A percentile compares a stretch with the other conserved stretches of the same genome.
Evolutionary conservation across 2,113 vertebrate genomes (phyloP).

Genomic region (Cairina moschata): DNA sequence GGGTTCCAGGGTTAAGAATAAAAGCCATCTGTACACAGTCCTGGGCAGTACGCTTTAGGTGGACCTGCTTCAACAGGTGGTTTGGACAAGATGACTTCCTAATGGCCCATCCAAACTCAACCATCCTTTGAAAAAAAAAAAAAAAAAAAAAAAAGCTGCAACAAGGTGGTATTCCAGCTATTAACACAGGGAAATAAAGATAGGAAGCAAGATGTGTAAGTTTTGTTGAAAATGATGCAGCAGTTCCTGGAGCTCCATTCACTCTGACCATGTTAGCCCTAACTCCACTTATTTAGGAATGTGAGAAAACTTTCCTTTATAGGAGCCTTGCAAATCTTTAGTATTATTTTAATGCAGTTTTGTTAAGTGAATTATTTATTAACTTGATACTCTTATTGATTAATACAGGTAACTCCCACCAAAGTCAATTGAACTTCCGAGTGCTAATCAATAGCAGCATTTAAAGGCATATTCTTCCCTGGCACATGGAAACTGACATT

Average conservation of each 20-base stretch:
- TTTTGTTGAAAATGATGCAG: not conserved
- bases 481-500: not conserved
- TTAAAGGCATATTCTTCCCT: slow-evolving; percentile 28
- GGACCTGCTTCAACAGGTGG: not conserved
- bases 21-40: not conserved
- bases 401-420: not conserved
- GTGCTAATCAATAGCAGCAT: slow-evolving; percentile 30
- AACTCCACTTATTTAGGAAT: not conserved
- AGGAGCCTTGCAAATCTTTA: slow-evolving; percentile 53
- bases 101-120: not conserved
- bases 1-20: not conserved
- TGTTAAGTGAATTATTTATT: slow-evolving; percentile 67
- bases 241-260: not conserved
- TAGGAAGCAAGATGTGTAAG: not conserved
- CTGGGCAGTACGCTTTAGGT: not conserved
- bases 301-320: slow-evolving; percentile 10
- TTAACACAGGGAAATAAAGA: not conserved
- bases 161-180: not conserved
- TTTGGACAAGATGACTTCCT: not conserved
- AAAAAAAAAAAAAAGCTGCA: not conserved
- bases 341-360: slow-evolving; percentile 68
- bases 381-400: slow-evolving; percentile 46
- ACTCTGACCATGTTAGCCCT: not conserved
- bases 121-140: not conserved
- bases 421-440: slow-evolving; percentile 26